Conservation (phyloP, 2,888 invertebrate genomes). For the Limenitis camilla region DNA sequence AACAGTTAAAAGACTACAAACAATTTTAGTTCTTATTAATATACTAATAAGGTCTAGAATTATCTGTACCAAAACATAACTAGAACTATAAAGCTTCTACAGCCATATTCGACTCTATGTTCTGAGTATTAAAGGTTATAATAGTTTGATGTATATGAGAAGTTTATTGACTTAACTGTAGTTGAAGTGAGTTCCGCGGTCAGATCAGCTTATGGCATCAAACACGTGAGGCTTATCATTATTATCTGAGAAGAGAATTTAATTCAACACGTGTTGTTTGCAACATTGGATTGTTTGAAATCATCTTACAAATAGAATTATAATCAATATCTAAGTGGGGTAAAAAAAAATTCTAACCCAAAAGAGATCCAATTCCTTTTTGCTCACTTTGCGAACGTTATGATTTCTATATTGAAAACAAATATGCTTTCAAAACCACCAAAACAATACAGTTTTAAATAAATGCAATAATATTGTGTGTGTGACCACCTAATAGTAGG, state of each 20-base stretch:
- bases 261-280: too few relatives aligned
- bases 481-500: too few relatives aligned
- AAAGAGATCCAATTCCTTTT: too few relatives aligned
- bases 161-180: slow-evolving; percentile 23
- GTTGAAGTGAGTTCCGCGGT: slow-evolving; percentile 20
- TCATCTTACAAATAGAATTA: neutral
- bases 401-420: neutral
- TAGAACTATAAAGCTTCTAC: slow-evolving; percentile 10
- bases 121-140: slow-evolving; percentile 7
- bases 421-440: too few relatives aligned
- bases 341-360: too few relatives aligned
- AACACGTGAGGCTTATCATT: slow-evolving; percentile 10
- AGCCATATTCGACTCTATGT: neutral
- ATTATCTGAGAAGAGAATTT: too few relatives aligned
- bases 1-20: slow-evolving; percentile 37
- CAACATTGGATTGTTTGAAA: too few relatives aligned
- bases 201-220: slow-evolving; percentile 10
- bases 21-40: slow-evolving; percentile 31
- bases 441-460: too few relatives aligned
- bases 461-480: too few relatives aligned
- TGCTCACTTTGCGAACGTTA: too few relatives aligned
- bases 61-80: slow-evolving; percentile 15
- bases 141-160: slow-evolving; percentile 1
- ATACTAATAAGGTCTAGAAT: slow-evolving; percentile 32
- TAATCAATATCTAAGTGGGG: too few relatives aligned